Percentiles rank a stretch among this genome's conserved stretches.
Conservation (phyloP, 2,888 invertebrate genomes). For the Ecliptopera silaceata region DNA sequence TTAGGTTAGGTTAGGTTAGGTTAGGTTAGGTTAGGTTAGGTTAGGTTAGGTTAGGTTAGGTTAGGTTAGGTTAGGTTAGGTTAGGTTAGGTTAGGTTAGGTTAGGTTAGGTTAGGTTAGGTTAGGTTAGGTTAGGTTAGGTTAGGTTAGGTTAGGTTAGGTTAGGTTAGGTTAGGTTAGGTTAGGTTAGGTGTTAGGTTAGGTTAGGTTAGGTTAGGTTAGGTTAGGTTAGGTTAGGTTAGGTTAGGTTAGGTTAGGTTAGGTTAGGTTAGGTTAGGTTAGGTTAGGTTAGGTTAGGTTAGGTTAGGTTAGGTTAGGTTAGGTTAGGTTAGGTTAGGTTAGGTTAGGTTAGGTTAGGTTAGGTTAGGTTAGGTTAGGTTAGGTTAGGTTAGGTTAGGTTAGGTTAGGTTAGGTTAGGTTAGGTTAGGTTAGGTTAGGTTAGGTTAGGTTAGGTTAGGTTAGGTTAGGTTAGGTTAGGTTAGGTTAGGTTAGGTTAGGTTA, state of each 20-base stretch:
- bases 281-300: constrained; percentile 17
- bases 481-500: constrained; percentile 2
- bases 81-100: constrained; percentile 28
- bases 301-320: constrained; percentile 28
- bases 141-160: too few relatives aligned
- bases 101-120: constrained; percentile 9
- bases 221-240: constrained; percentile 24
- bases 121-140: too few relatives aligned
- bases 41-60: constrained; percentile 21
- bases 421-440: not conserved
- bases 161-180: constrained; percentile 24
- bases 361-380: constrained; percentile 12
- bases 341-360: constrained; percentile 29
- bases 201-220: constrained; percentile 31
- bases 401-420: constrained; percentile 8
- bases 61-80: constrained; percentile 22
- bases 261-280: constrained; percentile 29
- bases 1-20: constrained; percentile 25
- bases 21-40: constrained; percentile 23
- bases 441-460: too few relatives aligned
- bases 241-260: not conserved
- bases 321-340: constrained; percentile 31
- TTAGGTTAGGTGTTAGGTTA: constrained; percentile 33
- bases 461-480: constrained; percentile 4
- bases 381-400: constrained; percentile 31